Base-by-base conservation (phyloP, 2,888 invertebrate species). In the Therioaphis trifolii region DNA sequence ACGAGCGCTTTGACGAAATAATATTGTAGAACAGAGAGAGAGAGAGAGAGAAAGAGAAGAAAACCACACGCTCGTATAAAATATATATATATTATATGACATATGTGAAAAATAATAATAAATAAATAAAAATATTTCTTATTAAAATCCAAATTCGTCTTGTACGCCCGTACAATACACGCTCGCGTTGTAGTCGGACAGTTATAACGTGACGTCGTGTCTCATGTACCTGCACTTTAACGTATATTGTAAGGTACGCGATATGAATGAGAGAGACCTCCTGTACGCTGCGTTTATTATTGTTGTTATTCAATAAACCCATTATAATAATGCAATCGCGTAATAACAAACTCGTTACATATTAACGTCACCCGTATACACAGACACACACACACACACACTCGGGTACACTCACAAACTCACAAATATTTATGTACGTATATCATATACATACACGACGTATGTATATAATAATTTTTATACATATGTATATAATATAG, bases 321-420 rank as follows among this genome's bases (percentile, higher is more conserved):
- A 76, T 76, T 76, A 76, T 76, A 46, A 46, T 43, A 76, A 61
- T 46, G 75, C 75, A 46, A 76, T 76, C 61, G 75, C 43, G 43
- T 61, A 77, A 77, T 63, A 63, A 77, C 76, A 27, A 61, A 49
- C 46, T 63, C 63, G 63, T 63, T 63, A n/a, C 76, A 63, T n/a
- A 76, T 76, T 76, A 76, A 76, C 76, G 76, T 76, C 72, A 74
- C 21, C 52, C 21, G 40, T 40, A 15, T 21, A n/a, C n/a, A n/a
- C n/a, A n/a, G 15, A 29, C 2, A 29, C 55, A 55, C 35, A 35
- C 35, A 21, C 29, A 29, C 72, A n/a, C 72, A 40, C n/a, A 40
- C 68, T n/a, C n/a, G n/a, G 15, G 27, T 14, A 29, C 55, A 55
- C 35, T 29, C 35, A 21, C 29, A 29, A 49, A n/a, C 72, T 68